These are phyloP conservation scores for Myotis myotis DNA, from an alignment of 2,797 vertebrate genomes.

Conservation along the genomic window DNA sequence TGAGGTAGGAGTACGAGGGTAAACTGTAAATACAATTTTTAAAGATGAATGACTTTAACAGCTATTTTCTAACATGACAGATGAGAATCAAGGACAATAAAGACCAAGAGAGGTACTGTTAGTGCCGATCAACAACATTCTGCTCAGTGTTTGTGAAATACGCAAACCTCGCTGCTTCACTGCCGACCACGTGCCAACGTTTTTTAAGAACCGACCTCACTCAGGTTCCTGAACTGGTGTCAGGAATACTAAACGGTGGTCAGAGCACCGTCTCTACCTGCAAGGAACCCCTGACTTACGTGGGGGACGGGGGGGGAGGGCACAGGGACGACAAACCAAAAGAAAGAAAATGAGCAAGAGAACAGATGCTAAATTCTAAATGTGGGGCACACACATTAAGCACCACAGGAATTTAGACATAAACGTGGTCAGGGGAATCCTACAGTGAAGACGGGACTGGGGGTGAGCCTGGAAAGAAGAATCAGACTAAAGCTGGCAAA, in stretches of 20 bases:
- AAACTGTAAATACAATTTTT: slow-evolving; percentile 80
- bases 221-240: neutral
- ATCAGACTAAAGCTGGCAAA: neutral
- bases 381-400: neutral
- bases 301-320: neutral
- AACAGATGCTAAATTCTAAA: neutral
- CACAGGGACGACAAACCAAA: neutral
- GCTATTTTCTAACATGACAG: neutral
- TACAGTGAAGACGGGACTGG: neutral
- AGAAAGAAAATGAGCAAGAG: neutral
- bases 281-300: neutral
- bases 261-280: neutral
- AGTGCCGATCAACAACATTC: neutral
- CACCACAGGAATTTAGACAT: neutral
- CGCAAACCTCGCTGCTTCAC: neutral
- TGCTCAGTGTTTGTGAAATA: too few species aligned
- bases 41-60: slow-evolving; percentile 26
- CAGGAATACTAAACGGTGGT: neutral
- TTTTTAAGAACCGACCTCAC: neutral
- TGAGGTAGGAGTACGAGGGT: slow-evolving; percentile 78
- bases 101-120: neutral
- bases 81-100: neutral
- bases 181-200: neutral
- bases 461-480: neutral
- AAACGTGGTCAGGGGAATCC: neutral